A percentile compares a stretch with the other conserved stretches of the same genome.
Evolutionary conservation across 2,888 invertebrate genomes (phyloP).

Genomic region (Lasioglossum vierecki): DNA sequence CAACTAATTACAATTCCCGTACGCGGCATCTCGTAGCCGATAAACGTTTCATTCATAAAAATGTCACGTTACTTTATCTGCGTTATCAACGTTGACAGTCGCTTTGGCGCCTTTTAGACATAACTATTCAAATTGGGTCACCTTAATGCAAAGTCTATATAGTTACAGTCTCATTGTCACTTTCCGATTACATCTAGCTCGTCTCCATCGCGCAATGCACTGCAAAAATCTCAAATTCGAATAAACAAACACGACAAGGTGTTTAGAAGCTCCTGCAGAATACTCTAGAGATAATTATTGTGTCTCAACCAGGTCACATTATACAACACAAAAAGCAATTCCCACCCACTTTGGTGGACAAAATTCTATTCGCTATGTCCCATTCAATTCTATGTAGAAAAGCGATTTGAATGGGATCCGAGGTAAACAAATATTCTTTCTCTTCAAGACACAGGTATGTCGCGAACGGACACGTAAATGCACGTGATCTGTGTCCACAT

Average conservation of each 20-base stretch:
- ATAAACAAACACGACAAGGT: not conserved
- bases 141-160: conserved; percentile 21
- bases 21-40: not conserved
- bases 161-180: conserved; percentile 6
- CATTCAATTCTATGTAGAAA: not conserved
- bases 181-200: not conserved
- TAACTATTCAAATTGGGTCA: conserved; percentile 48
- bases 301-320: not conserved
- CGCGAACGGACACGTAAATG: not conserved
- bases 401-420: not conserved
- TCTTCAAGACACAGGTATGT: not conserved
- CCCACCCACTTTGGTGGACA: not conserved
- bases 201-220: not conserved
- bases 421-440: not conserved
- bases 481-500: not conserved
- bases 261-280: not conserved
- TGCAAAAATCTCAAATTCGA: not conserved
- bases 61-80: not conserved
- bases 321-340: not conserved
- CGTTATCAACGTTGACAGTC: conserved; percentile 32
- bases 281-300: not conserved
- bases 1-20: not conserved
- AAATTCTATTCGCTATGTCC: not conserved
- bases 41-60: conserved; percentile 38
- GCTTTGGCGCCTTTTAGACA: conserved; percentile 35